Percentiles rank a stretch among this genome's conserved stretches.
These are phyloP conservation scores for Eufriesea mexicana DNA, from an alignment of 1,140 invertebrate genomes.

Conservation along the genomic window DNA sequence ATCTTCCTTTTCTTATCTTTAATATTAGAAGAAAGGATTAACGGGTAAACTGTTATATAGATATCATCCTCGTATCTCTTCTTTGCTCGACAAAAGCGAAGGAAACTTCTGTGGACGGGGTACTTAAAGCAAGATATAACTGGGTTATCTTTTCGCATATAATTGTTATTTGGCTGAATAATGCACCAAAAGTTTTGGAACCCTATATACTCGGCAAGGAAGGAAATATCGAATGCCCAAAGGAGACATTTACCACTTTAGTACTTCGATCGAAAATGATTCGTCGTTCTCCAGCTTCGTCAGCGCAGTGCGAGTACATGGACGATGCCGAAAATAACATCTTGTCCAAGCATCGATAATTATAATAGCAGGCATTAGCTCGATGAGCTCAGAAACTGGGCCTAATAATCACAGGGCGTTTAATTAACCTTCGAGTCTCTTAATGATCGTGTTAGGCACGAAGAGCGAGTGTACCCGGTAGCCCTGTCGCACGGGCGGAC, in stretches of 20 bases:
- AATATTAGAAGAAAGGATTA: too few species aligned
- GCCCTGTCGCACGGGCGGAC: too few species aligned
- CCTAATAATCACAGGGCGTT: conserved; percentile 11
- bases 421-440: conserved; percentile 33
- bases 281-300: background rate
- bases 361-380: conserved; percentile 46
- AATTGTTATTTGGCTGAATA: background rate
- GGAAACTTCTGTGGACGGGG: too few species aligned
- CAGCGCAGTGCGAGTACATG: background rate
- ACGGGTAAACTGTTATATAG: too few species aligned
- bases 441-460: conserved; percentile 31
- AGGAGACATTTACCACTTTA: background rate
- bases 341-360: conserved; percentile 6
- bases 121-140: background rate
- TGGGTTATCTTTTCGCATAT: background rate
- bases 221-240: background rate
- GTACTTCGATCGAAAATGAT: conserved; percentile 24
- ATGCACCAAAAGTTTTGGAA: background rate
- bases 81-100: too few species aligned
- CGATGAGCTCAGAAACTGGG: conserved; percentile 43
- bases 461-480: background rate
- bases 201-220: too few species aligned
- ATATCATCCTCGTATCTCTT: too few species aligned
- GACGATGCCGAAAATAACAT: conserved; percentile 50
- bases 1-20: too few species aligned